phyloP scores from a whole-genome alignment of 2,797 vertebrate species.

The Scomberomorus guttatus region DNA sequence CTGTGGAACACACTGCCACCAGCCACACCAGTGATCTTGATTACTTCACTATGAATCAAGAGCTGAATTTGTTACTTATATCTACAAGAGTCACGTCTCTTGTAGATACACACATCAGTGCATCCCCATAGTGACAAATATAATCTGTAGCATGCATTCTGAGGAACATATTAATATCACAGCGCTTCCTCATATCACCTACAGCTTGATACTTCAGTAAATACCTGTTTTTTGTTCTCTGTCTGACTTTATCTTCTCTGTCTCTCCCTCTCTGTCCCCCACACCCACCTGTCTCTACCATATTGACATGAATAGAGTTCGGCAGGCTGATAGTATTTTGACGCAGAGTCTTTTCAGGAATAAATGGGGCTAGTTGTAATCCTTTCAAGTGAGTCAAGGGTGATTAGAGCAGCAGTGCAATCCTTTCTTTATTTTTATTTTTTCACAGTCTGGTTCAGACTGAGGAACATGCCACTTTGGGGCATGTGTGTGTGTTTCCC shows the following conservation, averaged over 20 bases:
- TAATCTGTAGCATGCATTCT: not conserved
- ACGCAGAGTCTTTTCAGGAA: slow-evolving; percentile 11
- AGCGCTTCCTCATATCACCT: not conserved
- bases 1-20: slow-evolving; percentile 7
- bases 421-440: not conserved
- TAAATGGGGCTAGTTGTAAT: slow-evolving; percentile 3
- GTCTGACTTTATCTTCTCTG: not conserved
- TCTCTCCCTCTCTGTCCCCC: not conserved
- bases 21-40: not conserved
- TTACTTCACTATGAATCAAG: slow-evolving; percentile 9
- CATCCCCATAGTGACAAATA: not conserved
- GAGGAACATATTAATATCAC: not conserved
- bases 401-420: slow-evolving; percentile 13
- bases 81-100: not conserved
- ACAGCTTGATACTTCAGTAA: not conserved
- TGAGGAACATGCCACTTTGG: not conserved
- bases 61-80: not conserved
- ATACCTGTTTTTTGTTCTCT: not conserved
- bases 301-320: slow-evolving; percentile 5
- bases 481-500: no score
- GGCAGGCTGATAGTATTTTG: slow-evolving; percentile 13
- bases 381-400: slow-evolving; percentile 18
- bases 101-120: not conserved
- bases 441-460: not conserved
- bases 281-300: not conserved